Evolutionary conservation across 2,888 invertebrate species (phyloP), one percentile per base, ranked within the genome.

Genomic region (Fragum sueziense): DNA sequence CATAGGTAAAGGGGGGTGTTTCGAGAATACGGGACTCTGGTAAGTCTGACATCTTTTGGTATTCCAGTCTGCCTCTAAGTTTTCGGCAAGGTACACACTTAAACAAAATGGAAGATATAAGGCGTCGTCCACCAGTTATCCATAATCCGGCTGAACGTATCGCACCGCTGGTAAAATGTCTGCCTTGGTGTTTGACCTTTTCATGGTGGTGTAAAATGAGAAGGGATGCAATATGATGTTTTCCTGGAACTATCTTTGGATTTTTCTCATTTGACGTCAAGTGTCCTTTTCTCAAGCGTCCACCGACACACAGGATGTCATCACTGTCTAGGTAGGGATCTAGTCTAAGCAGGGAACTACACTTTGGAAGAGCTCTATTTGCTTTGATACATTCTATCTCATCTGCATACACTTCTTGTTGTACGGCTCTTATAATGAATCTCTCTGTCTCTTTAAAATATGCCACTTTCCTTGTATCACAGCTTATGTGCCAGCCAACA

Each of bases 1-100:
- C 78, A 62, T 70, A 76, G n/a, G 76, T 80, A 67, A 80, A 86
- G 34, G 84, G 80, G 14, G 82, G 82, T 22, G 75, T 51, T 57
- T 78, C 59, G 0, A 37, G 47, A 14, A 85, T 25, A 7, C 85
- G 62, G 31, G 78, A 74, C 0, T 61, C n/a, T 11, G 85, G 85
- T 47, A 85, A 41, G 54, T 84, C 81, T 41, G 83, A 70, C 83
- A 85, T 85, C 20, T 76, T 78, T 41, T 74, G 76, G 37, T n/a
- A 14, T 33, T 76, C 29, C 17, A 69, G 25, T 20, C 59, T 68
- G n/a, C 73, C 68, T 31, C 78, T 34, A 4, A 73, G 41, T 31
- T 62, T 80, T 17, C 67, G 37, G 29, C 83, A 84, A 6, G 20
- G 61, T 17, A 80, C 70, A 70, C 83, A 80, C 20, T 73, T 73